Percentiles rank a stretch among this genome's conserved stretches.
Evolutionary conservation across 2,113 vertebrate species (phyloP).

Genomic region (Pluvialis apricaria): DNA sequence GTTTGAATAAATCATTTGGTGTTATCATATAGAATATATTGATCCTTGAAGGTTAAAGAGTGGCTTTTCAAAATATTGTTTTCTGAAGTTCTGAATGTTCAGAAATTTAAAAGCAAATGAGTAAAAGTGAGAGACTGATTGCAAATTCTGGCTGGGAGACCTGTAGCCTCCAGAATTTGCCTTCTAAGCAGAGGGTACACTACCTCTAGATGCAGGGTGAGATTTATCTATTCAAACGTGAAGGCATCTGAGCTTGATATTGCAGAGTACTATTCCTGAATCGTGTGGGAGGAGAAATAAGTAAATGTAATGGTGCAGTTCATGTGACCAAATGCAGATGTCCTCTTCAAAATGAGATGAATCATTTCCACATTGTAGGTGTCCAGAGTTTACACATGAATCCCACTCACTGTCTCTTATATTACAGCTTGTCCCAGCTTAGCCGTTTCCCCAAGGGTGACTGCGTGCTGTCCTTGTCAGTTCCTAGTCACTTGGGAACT

Average conservation of each 20-base stretch:
- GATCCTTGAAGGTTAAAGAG: background rate
- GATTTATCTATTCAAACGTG: background rate
- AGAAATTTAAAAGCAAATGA: background rate
- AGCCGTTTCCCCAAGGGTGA: background rate
- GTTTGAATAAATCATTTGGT: background rate
- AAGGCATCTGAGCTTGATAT: background rate
- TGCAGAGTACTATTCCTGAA: background rate
- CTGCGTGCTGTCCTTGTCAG: background rate
- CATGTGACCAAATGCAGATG: background rate
- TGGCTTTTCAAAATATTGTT: background rate
- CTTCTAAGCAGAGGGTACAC: background rate
- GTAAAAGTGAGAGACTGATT: background rate
- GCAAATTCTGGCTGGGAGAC: background rate
- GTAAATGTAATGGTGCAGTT: background rate
- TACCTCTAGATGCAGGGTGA: background rate
- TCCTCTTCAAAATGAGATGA: slow-evolving; percentile 24
- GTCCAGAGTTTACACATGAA: slow-evolving; percentile 17
- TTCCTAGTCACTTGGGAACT: background rate
- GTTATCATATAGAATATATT: background rate
- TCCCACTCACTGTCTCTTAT: background rate
- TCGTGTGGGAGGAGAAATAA: background rate
- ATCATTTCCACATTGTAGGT: slow-evolving; percentile 31
- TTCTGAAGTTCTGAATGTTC: background rate
- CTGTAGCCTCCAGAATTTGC: background rate
- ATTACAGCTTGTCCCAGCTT: background rate